Evolutionary conservation across 2,797 vertebrate genomes (phyloP), one percentile per base, ranked within the genome.

Genomic region (Simalia tracyae): DNA sequence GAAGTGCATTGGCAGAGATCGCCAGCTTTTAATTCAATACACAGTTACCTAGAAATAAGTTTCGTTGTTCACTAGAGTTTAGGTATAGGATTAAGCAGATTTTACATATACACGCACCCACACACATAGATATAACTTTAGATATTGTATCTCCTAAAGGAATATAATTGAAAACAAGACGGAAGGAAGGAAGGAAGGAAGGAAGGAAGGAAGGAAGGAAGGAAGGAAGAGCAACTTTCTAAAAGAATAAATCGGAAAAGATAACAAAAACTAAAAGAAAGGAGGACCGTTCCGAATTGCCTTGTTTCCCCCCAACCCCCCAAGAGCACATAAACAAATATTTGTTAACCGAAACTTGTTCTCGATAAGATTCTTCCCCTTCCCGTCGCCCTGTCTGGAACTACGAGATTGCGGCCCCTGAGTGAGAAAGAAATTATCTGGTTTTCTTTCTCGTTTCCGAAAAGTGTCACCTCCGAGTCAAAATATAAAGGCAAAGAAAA

Each of bases 281-380:
- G 19, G 3, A 22, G 6, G 31, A 72, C 14, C 66, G n/a, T 15
- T 31, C 5, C 15, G 66, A 28, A 31, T 68, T 68, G 1, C n/a
- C 5, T 68, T 42, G 8, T n/a, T 5, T 7, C 17, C 14, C 1
- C 0, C 68, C 15, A 2, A n/a, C 1, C 17, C 1, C 15, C 17
- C 68, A 4, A 76, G 31, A 72, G 14, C 36, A 36, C 31, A 22
- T 4, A 22, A 76, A 76, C 17, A 76, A 42, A 76, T 10, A 76
- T 22, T 76, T 42, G 36, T 42, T 36, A 22, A 10, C 5, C 17
- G 68, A 76, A 76, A 76, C 36, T 42, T 31, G 28, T 31, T 14
- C 5, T 60, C n/a, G 2, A 17, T 31, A n/a, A 66, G 64, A 15
- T 66, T n/a, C 28, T n/a, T 28, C 64, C 64, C 5, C 42, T 36